Percentiles rank a stretch among this genome's conserved stretches.
Conservation (phyloP, 2,888 invertebrate genomes). For the Esperia sulphurella region DNA sequence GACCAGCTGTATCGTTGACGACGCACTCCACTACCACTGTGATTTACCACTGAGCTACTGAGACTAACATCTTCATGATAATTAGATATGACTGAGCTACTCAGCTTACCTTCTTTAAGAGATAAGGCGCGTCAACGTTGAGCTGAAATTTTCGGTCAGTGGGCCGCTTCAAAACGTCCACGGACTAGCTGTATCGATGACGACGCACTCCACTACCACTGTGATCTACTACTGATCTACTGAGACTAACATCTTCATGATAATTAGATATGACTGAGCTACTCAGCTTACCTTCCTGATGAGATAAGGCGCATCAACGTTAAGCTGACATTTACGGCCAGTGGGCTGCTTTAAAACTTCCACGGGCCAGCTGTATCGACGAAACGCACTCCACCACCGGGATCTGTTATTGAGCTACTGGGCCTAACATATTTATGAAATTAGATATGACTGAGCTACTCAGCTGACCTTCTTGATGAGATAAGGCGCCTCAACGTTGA, state of each 20-base stretch:
- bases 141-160: slow-evolving; percentile 93
- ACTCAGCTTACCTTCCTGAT: slow-evolving; percentile 87
- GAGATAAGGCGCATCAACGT: slow-evolving; percentile 95
- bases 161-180: slow-evolving; percentile 87
- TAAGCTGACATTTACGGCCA: slow-evolving; percentile 91
- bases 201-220: slow-evolving; percentile 92
- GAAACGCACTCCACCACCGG: slow-evolving; percentile 95
- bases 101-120: slow-evolving; percentile 89
- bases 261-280: neutral
- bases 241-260: neutral
- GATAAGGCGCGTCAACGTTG: slow-evolving; percentile 95
- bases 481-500: slow-evolving; percentile 96
- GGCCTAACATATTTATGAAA: neutral
- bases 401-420: slow-evolving; percentile 75
- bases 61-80: neutral
- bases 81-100: neutral
- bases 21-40: slow-evolving; percentile 95
- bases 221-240: slow-evolving; percentile 82
- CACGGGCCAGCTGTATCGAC: slow-evolving; percentile 84
- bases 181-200: slow-evolving; percentile 85
- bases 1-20: slow-evolving; percentile 85
- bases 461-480: slow-evolving; percentile 90
- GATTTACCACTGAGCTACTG: slow-evolving; percentile 75
- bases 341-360: slow-evolving; percentile 89
- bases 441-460: neutral